Base-by-base conservation (phyloP, 2,797 vertebrate species). In the Myotis vivesi region DNA sequence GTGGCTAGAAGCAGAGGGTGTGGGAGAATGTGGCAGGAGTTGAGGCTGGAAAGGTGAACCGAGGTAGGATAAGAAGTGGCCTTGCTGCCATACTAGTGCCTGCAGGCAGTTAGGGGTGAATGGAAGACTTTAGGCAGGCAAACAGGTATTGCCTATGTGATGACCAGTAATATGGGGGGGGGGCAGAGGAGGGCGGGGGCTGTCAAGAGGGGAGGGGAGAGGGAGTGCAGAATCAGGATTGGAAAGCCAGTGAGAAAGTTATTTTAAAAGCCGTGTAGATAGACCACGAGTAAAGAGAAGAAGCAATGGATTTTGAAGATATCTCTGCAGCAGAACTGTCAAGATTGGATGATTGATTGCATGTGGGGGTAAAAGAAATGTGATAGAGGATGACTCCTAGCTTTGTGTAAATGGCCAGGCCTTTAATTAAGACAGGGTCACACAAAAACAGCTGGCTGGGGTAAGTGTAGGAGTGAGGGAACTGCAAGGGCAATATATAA, bases 241-340 rank as follows among this genome's bases (percentile, higher is more conserved):
- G 57, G 22, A 80, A 64, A 72, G 17, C 5, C 33, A 62, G 25
- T 6, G 8, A 51, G 68, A 84, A 38, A 28, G 22, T 51, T 46
- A 72, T 69, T 57, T 73, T 55, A 69, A 8, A 16, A 41, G 4
- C 49, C 13, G 64, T 30, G 4, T 7, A 81, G 20, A 92, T 15
- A 94, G 41, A 76, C 2, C 5, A 55, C 1, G 15, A 91, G 53
- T 82, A 87, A 87, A 22, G 76, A 91, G 36, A 80, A 95, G 57
- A 28, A 92, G 20, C 28, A 87, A 49, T 25, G 73, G 44, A 86
- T 68, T 91, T 69, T 71, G 55, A 91, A 89, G 51, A 53, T 23
- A 46, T 44, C 33, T 66, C 11, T 6, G 17, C 19, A 71, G n/a
- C 41, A 90, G 86, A 90, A 44, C 5, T 64, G 23, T 91, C 36